Base-by-base conservation (phyloP, 2,888 invertebrate species). In the Cremastobaeus sp. region DNA sequence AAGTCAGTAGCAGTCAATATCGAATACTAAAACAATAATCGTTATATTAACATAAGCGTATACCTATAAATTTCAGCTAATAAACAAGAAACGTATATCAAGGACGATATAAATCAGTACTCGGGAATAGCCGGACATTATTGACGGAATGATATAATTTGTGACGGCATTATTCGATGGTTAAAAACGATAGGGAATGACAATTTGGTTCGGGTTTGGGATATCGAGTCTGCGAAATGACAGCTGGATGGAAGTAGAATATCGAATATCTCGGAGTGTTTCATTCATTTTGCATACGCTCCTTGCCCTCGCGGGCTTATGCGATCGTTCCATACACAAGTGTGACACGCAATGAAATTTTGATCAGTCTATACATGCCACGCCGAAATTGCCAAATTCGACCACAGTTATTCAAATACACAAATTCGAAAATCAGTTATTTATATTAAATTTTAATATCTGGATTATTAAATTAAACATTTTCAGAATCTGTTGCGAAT, bases 231-330 rank as follows among this genome's bases (percentile, higher is more conserved):
- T 35, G 55, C 35, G 37, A 66, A 73, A 55, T 73, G 72, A 62
- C 72, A 73, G 55, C 43, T 50, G 68, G 54, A 43, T 62, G 18
- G 57, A 50, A 73, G 66, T 62, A 50, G 60, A 25, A 52, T 73
- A 68, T 62, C 72, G 54, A 72, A 54, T 72, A 59, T 66, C 72
- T 72, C 59, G 34, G 52, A 72, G 48, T 65, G 45, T 72, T 72
- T 47, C 65, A 66, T 72, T 66, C 54, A 72, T 72, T 72, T 72
- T 72, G 47, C 72, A 62, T 73, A 43, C 45, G 34, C 43, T 66
- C 41, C 72, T 72, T 60, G 60, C 34, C 41, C 41, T 55, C 43
- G 50, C 48, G 57, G 65, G 59, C 59, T 54, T 39, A 32, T 43
- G 34, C 43, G 59, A 59, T 54, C 59, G 60, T 47, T 54, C 50